These are phyloP conservation scores for Dynastes tityus DNA, from an alignment of 2,888 invertebrate species.

Conservation along the genomic window DNA sequence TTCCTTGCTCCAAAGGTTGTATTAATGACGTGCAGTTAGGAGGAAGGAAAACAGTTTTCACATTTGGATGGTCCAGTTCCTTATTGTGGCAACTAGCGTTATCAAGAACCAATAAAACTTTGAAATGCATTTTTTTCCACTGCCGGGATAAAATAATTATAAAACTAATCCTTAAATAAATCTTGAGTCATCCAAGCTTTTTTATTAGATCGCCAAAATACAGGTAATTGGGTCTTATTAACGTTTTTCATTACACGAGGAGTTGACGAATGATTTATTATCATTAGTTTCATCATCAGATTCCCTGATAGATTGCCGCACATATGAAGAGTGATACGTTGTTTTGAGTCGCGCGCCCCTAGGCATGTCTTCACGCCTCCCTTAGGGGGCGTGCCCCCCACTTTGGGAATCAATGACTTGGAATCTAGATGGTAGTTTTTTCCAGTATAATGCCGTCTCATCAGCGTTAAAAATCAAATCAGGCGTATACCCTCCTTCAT, in stretches of 20 bases:
- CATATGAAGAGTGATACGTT: constrained; percentile 18
- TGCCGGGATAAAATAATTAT: constrained; percentile 23
- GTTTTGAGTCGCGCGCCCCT: not conserved
- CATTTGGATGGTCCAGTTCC: too few species aligned
- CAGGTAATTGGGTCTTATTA: constrained; percentile 5
- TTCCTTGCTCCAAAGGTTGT: too few species aligned
- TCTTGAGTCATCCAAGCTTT: constrained; percentile 23
- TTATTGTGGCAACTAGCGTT: too few species aligned
- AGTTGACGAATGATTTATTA: not conserved
- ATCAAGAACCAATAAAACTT: not conserved
- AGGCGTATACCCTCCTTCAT: not conserved
- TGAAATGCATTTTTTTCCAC: constrained; percentile 13
- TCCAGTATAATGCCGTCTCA: constrained; percentile 42
- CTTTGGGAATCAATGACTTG: not conserved
- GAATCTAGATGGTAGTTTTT: constrained; percentile 40
- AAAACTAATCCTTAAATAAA: constrained; percentile 3
- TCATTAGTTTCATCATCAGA: too few species aligned
- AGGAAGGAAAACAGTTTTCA: too few species aligned
- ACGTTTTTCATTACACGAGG: constrained; percentile 3
- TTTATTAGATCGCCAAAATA: constrained; percentile 19
- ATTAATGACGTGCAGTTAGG: too few species aligned
- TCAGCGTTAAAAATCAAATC: constrained; percentile 26
- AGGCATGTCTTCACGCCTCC: not conserved
- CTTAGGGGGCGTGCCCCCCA: not conserved
- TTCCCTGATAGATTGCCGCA: constrained; percentile 4